A percentile compares a stretch with the other conserved stretches of the same genome.
Conservation (phyloP, 2,888 invertebrate genomes). For the Gnatocerus cornutus region DNA sequence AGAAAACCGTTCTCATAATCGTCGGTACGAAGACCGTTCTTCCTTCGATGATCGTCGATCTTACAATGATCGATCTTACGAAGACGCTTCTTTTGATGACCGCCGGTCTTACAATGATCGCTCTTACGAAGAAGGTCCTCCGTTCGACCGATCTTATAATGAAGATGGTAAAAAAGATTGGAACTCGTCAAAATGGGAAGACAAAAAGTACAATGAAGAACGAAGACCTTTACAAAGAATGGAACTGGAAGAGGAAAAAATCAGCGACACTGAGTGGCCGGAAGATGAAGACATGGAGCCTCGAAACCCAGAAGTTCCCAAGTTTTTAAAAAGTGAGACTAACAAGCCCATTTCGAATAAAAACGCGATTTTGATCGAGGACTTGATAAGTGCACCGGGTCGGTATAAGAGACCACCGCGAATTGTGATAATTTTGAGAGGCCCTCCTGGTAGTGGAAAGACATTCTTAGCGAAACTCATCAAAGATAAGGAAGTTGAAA, state of each 20-base stretch:
- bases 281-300: slow-evolving; percentile 32
- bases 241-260: slow-evolving; percentile 47
- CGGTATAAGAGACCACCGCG: slow-evolving; percentile 84
- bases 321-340: slow-evolving; percentile 8
- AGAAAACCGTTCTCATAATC: slow-evolving; percentile 29
- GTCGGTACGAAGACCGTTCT: slow-evolving; percentile 21
- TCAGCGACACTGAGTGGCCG: slow-evolving; percentile 43
- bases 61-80: slow-evolving; percentile 1
- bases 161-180: slow-evolving; percentile 7
- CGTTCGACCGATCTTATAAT: background rate
- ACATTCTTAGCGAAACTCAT: slow-evolving; percentile 91
- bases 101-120: slow-evolving; percentile 1
- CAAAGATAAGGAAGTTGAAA: slow-evolving; percentile 86
- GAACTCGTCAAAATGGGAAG: slow-evolving; percentile 50
- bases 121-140: background rate
- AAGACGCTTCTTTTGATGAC: background rate
- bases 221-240: slow-evolving; percentile 50
- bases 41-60: background rate
- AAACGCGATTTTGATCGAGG: slow-evolving; percentile 81
- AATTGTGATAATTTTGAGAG: slow-evolving; percentile 92
- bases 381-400: slow-evolving; percentile 86
- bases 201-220: slow-evolving; percentile 58
- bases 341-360: slow-evolving; percentile 27
- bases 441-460: slow-evolving; percentile 96
- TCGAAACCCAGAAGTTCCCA: background rate